These are phyloP conservation scores for Dasypus novemcinctus DNA, from an alignment of 2,113 vertebrate species.

Conservation along the genomic window DNA sequence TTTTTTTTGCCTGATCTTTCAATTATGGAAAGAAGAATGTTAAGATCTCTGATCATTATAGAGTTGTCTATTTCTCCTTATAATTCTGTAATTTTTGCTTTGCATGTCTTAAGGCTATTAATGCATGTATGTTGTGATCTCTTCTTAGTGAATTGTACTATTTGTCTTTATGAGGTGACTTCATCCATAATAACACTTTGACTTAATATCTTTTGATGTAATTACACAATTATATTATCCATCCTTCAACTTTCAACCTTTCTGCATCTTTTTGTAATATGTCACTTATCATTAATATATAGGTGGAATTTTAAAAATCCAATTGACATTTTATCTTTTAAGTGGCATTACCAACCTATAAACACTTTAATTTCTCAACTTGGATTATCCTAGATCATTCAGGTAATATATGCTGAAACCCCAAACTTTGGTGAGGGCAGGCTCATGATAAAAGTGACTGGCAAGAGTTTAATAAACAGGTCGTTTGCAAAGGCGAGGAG, in stretches of 20 bases:
- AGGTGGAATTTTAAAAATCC: neutral
- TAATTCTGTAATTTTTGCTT: neutral
- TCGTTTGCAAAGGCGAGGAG: neutral
- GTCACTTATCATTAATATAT: neutral
- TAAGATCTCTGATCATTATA: neutral
- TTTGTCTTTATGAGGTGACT: neutral
- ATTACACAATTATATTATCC: neutral
- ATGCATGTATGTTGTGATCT: neutral
- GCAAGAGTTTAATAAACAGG: neutral
- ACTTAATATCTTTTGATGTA: neutral
- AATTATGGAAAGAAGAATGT: neutral
- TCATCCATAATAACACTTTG: neutral
- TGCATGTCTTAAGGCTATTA: neutral
- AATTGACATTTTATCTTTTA: neutral
- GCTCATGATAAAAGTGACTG: neutral
- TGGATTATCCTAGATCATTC: neutral
- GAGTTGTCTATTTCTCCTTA: neutral
- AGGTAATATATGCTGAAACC: neutral
- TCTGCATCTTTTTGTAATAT: neutral
- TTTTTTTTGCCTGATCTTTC: neutral
- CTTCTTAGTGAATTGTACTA: neutral
- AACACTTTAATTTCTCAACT: neutral
- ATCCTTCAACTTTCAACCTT: neutral
- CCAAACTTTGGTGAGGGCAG: neutral
- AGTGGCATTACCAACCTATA: neutral